Conservation (phyloP, 2,113 vertebrate genomes). For the Polypterus bichir region DNA sequence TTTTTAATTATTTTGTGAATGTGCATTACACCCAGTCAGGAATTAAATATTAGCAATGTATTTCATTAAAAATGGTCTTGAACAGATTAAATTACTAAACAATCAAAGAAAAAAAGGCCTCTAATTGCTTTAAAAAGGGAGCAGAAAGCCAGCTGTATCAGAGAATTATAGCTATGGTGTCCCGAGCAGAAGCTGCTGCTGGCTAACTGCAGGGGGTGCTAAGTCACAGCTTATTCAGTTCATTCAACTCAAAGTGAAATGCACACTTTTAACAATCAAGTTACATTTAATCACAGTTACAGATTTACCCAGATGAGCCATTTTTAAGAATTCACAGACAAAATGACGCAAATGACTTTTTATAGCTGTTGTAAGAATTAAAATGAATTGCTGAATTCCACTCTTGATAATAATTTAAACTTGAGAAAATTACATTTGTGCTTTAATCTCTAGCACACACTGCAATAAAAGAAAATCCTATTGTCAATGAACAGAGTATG, state of each 20-base stretch:
- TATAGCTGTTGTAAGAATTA: too few species aligned
- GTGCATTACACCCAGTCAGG: slow-evolving; percentile 51
- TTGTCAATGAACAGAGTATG: too few species aligned
- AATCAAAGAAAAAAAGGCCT: slow-evolving; percentile 60
- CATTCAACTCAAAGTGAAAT: slow-evolving; percentile 10
- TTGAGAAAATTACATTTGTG: too few species aligned
- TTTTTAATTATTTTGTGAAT: slow-evolving; percentile 56
- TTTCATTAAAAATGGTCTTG: slow-evolving; percentile 47
- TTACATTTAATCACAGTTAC: too few species aligned
- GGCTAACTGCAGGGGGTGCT: slow-evolving; percentile 57
- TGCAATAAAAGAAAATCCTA: too few species aligned
- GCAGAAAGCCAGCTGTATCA: slow-evolving; percentile 28
- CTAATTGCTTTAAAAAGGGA: slow-evolving; percentile 54
- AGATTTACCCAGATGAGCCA: too few species aligned
- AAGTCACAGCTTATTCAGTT: slow-evolving; percentile 50
- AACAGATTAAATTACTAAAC: slow-evolving; percentile 63
- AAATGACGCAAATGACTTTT: too few species aligned
- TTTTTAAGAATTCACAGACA: too few species aligned
- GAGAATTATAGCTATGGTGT: slow-evolving; percentile 22
- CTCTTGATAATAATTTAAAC: too few species aligned
- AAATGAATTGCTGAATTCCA: too few species aligned
- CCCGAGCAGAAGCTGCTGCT: slow-evolving; percentile 35
- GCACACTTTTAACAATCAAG: too few species aligned
- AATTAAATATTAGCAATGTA: slow-evolving; percentile 50
- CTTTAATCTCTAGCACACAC: too few species aligned